Conservation (phyloP, 2,797 vertebrate species). For the Mormyrops boulengeri region DNA sequence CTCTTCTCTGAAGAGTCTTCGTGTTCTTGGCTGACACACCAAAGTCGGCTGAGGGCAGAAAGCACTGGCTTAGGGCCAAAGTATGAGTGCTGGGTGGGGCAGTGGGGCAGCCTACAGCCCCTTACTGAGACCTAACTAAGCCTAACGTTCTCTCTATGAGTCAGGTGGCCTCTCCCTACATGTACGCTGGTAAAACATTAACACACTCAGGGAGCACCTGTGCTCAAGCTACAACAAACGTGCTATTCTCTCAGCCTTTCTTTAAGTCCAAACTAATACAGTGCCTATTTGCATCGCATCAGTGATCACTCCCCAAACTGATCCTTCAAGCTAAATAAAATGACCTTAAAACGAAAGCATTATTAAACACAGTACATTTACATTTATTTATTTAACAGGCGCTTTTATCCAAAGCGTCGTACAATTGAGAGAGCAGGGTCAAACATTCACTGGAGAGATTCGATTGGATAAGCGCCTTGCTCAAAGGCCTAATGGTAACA, state of each 20-base stretch:
- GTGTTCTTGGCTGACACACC: conserved; percentile 99
- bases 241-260: not conserved
- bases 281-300: not conserved
- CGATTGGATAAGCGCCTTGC: not conserved
- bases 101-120: not conserved
- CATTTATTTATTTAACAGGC: not conserved
- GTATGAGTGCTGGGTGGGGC: not conserved
- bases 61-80: conserved; percentile 6
- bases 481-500: not conserved
- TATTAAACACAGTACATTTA: not conserved
- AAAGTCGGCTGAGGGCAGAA: conserved; percentile 84
- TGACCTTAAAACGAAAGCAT: not conserved
- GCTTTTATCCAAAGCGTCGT: not conserved
- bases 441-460: not conserved
- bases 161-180: not conserved
- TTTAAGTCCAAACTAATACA: not conserved
- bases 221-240: not conserved
- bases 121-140: not conserved
- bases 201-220: not conserved
- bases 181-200: not conserved
- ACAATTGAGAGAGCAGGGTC: not conserved
- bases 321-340: not conserved
- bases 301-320: not conserved
- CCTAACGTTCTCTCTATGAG: not conserved
- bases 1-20: conserved; percentile 91